Evolutionary conservation across 1,140 invertebrate species (phyloP), one percentile per base, ranked within the genome.

Genomic region (Papilio glaucus): DNA sequence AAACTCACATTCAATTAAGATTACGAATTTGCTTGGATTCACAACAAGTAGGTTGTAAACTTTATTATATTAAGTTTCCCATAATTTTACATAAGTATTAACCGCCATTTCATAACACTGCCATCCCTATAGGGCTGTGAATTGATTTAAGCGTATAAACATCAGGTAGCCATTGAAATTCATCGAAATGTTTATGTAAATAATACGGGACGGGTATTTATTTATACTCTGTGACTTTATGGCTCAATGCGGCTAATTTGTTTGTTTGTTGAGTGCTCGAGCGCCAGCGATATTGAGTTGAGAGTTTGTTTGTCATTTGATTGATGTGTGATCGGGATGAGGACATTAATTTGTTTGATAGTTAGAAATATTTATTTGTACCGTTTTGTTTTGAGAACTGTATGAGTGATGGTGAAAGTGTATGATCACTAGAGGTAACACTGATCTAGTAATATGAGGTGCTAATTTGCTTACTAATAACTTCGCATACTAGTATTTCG

Each of bases 221-320:
- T 63, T 63, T 63, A 63, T 63, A 63, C 29, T 37, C 13, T 10
- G n/a, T 18, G 13, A 1, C 5, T 63, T 63, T 38, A 63, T 63
- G 61, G 15, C 61, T 63, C 8, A 63, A 39, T 63, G 15, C 29
- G 33, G 37, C 15, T 63, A 63, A 63, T 63, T 63, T 63, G 61
- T 63, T 38, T 63, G 37, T 63, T 63, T 60, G 57, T 60, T 13
- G 61, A 63, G 10, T 21, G 29, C 7, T 62, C n/a, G 13, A 62
- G 29, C 15, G 57, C 26, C 45, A 4, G 15, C 1, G 39, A 41
- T 29, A 29, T 24, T 21, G 29, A 62, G 60, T 33, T 6, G 29
- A 33, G 29, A 33, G 29, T 33, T 33, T 33, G 29, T 37, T 62
- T 15, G 26, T 49, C 42, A 8, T 49, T 49, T 49, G 15, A 9